These are phyloP conservation scores for Tortrix viridana DNA, from an alignment of 2,888 invertebrate genomes.

Conservation along the genomic window DNA sequence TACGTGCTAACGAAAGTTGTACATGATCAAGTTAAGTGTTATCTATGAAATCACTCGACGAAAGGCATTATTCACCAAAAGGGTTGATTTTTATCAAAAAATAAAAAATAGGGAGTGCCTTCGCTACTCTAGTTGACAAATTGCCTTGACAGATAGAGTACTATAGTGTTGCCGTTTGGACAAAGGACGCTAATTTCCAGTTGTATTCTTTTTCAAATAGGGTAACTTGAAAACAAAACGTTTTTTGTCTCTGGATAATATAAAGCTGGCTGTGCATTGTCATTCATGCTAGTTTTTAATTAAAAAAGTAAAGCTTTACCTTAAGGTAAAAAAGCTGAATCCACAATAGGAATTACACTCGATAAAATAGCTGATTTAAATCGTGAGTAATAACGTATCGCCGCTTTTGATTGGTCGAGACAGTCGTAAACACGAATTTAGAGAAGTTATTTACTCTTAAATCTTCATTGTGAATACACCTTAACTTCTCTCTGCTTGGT, in stretches of 20 bases:
- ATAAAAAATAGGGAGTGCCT: conserved; percentile 35
- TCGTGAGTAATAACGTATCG: too few relatives aligned
- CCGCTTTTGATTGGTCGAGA: too few relatives aligned
- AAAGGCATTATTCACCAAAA: conserved; percentile 24
- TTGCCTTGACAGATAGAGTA: conserved; percentile 31
- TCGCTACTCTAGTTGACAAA: conserved; percentile 28
- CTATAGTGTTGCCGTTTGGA: conserved; percentile 11
- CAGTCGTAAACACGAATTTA: too few relatives aligned
- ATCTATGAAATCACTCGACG: conserved; percentile 21
- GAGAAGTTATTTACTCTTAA: too few relatives aligned
- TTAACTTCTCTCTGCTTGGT: too few relatives aligned
- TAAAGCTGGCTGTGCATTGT: neutral
- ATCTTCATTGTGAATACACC: too few relatives aligned
- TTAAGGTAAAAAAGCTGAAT: too few relatives aligned
- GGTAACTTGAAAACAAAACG: neutral
- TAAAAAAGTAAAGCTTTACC: too few relatives aligned
- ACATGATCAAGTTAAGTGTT: conserved; percentile 18
- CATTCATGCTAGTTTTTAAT: neutral
- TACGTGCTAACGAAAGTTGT: conserved; percentile 13
- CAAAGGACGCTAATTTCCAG: conserved; percentile 8
- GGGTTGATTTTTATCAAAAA: conserved; percentile 21
- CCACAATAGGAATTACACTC: too few relatives aligned
- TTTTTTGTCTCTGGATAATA: conserved; percentile 2
- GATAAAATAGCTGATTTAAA: too few relatives aligned
- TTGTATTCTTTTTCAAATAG: neutral